Conservation (phyloP, 2,888 invertebrate species). For the Neoascia interrupta region DNA sequence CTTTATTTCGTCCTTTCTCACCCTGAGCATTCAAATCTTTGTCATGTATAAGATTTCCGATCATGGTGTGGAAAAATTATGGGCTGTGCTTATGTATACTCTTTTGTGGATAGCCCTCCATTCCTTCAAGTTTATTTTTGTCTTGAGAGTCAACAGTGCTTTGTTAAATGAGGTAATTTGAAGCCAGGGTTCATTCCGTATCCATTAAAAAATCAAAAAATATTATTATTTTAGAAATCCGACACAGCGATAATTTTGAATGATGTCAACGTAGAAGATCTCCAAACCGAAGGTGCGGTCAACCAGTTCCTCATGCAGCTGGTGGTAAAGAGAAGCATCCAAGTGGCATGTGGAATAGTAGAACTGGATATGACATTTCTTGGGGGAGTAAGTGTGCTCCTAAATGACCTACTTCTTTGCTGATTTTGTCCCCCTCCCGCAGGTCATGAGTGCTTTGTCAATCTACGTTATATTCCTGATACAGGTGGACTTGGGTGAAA, state of each 20-base stretch:
- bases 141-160: constrained; percentile 12
- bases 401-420: not conserved
- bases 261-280: constrained; percentile 68
- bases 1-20: constrained; percentile 29
- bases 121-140: constrained; percentile 2
- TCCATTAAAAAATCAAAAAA: no score
- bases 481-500: constrained; percentile 75
- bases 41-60: constrained; percentile 30
- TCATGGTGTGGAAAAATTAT: not conserved
- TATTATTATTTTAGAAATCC: constrained; percentile 73
- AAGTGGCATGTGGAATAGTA: constrained; percentile 74
- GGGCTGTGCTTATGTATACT: not conserved
- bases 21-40: constrained; percentile 24
- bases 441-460: constrained; percentile 74
- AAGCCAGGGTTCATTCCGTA: not conserved
- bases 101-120: constrained; percentile 29
- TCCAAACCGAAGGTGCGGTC: constrained; percentile 71
- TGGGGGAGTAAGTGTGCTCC: constrained; percentile 72
- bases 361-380: constrained; percentile 74
- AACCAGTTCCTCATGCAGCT: constrained; percentile 75
- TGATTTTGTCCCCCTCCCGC: not conserved
- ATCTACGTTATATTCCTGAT: constrained; percentile 76
- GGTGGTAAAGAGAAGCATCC: constrained; percentile 65
- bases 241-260: constrained; percentile 72
- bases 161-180: not conserved